Percentiles rank a stretch among this genome's conserved stretches.
Conservation (phyloP, 2,888 invertebrate species). For the Tuberolachnus salignus region DNA sequence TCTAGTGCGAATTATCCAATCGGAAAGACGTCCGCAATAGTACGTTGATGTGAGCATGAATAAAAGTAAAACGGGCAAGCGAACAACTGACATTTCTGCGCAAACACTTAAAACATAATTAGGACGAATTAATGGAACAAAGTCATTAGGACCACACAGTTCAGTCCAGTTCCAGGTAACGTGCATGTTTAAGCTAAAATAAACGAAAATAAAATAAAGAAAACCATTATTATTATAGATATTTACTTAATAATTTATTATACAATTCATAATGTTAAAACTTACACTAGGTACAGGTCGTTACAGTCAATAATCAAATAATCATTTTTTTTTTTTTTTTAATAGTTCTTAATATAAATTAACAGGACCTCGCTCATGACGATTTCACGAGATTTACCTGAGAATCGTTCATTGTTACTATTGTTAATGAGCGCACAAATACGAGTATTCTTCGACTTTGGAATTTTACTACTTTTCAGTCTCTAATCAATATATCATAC, state of each 20-base stretch:
- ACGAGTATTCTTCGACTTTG: too few relatives aligned
- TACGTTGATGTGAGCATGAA: conserved; percentile 81
- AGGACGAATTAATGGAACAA: conserved; percentile 73
- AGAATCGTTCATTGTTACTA: not conserved
- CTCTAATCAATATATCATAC: too few relatives aligned
- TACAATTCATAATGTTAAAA: conserved; percentile 9
- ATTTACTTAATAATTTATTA: not conserved
- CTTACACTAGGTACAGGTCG: not conserved
- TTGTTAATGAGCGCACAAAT: too few relatives aligned
- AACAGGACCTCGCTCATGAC: not conserved
- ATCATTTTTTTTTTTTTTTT: conserved; percentile 12
- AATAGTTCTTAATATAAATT: not conserved
- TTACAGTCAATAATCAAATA: conserved; percentile 9
- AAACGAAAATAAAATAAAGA: conserved; percentile 1
- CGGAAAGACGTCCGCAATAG: conserved; percentile 74
- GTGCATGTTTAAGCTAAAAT: conserved; percentile 37
- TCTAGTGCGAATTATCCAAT: conserved; percentile 70
- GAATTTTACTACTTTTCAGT: too few relatives aligned
- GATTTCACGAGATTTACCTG: not conserved
- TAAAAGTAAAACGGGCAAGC: conserved; percentile 75
- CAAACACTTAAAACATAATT: conserved; percentile 81
- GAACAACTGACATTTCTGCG: conserved; percentile 83
- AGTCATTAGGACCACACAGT: conserved; percentile 76
- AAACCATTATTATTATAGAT: too few relatives aligned
- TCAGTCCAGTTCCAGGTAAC: conserved; percentile 75